Conservation (phyloP, 2,113 vertebrate species). For the Dromiciops gliroides region DNA sequence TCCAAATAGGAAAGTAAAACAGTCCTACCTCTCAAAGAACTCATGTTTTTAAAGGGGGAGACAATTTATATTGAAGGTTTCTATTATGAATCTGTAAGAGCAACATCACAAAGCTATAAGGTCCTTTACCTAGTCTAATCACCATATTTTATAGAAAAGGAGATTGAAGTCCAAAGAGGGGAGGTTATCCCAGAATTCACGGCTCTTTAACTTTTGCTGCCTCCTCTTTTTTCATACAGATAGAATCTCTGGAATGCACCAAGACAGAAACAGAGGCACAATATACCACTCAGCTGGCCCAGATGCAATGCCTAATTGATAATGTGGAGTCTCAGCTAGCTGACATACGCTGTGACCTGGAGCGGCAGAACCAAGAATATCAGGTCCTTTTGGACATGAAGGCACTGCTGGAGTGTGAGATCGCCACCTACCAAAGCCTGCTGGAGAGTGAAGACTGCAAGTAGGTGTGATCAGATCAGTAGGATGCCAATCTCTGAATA, state of each 20-base stretch:
- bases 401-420: constrained; percentile 76
- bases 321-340: constrained; percentile 83
- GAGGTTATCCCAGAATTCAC: not conserved
- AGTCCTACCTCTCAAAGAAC: not conserved
- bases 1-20: not conserved
- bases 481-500: not conserved
- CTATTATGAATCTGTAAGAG: not conserved
- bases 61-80: not conserved
- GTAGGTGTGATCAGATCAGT: constrained; percentile 36
- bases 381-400: constrained; percentile 79
- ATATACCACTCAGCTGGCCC: constrained; percentile 81
- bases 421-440: constrained; percentile 68
- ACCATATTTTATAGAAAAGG: not conserved
- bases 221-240: constrained; percentile 76
- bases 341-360: constrained; percentile 82
- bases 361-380: constrained; percentile 86
- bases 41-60: not conserved
- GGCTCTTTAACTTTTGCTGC: not conserved
- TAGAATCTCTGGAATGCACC: constrained; percentile 84
- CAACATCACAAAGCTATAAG: not conserved
- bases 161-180: not conserved
- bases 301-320: constrained; percentile 85
- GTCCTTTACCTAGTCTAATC: not conserved
- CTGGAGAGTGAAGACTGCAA: constrained; percentile 73
- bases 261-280: constrained; percentile 84